These are phyloP conservation scores for Varanus komodoensis DNA, from an alignment of 2,113 vertebrate species.

Conservation along the genomic window DNA sequence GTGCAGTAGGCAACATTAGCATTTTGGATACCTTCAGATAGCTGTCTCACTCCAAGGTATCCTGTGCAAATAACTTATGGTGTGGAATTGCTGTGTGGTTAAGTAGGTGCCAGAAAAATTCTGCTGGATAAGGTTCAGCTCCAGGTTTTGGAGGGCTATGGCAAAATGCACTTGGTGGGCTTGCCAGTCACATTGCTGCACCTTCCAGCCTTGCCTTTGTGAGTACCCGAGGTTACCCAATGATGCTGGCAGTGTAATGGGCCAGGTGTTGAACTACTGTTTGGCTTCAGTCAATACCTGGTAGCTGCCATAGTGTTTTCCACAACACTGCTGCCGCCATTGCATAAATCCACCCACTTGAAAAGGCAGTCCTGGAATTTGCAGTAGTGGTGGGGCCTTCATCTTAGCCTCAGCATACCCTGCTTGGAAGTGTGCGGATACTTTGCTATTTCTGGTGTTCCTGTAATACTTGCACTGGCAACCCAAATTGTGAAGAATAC, in stretches of 20 bases:
- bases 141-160: neutral
- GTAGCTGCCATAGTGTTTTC: neutral
- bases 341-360: neutral
- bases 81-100: neutral
- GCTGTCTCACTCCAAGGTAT: neutral
- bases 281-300: neutral
- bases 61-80: neutral
- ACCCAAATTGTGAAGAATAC: neutral
- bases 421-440: neutral
- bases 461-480: neutral
- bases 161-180: no score
- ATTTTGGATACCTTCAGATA: neutral
- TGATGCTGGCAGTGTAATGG: neutral
- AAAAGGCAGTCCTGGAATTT: neutral
- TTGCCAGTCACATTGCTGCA: neutral
- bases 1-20: neutral
- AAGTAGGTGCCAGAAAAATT: neutral
- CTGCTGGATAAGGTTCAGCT: neutral
- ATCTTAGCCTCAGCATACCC: neutral
- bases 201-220: neutral
- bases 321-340: neutral
- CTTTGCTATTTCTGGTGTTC: neutral
- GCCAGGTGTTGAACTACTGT: neutral
- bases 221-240: neutral
- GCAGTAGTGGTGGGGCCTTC: neutral